Base-by-base conservation (phyloP, 2,113 vertebrate genomes). In the Lutjanus erythropterus region DNA sequence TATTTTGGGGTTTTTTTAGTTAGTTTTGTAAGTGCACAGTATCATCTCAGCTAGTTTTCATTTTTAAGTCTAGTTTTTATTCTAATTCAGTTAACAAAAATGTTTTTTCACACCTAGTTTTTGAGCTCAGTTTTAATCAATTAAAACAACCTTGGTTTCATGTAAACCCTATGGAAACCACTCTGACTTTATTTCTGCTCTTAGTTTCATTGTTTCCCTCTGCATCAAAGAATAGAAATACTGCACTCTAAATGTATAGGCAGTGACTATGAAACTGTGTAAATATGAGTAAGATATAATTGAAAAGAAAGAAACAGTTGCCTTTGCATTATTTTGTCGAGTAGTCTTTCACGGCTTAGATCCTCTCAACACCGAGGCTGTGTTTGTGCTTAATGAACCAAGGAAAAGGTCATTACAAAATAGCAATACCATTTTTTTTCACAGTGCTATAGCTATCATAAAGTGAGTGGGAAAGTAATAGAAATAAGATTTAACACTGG, bases 401-500 rank as follows among this genome's bases (percentile, higher is more conserved):
- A 84, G 83, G 81, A 92, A 88, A 90, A 85, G 84, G 89, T 90
- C 86, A 88, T 90, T 91, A 90, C 80, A 87, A 92, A 93, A 91
- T 53, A 80, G 93, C 81, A 75, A 89, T 91, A 91, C 86, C 65
- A 64, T 82, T 89, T 88, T 86, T n/a, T 93, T 90, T 77, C 59
- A 86, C 75, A 74, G 81, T 50, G 73, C 83, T 87, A 83, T 74
- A 84, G 90, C 89, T 68, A 89, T 93, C 91, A 92, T 93, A 91
- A 91, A 92, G 73, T 66, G 87, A 84, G 87, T 53, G 75, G 64
- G 65, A 84, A 91, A 92, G 87, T 90, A 91, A 93, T 93, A 91
- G 89, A 92, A 93, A 92, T 82, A 92, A 90, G 90, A 93, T 95
- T 94, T 94, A 93, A 88, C 84, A 88, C 86, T 80, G 68, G 85